phyloP scores from a whole-genome alignment of 2,113 vertebrate genomes.

The Vimba vimba region DNA sequence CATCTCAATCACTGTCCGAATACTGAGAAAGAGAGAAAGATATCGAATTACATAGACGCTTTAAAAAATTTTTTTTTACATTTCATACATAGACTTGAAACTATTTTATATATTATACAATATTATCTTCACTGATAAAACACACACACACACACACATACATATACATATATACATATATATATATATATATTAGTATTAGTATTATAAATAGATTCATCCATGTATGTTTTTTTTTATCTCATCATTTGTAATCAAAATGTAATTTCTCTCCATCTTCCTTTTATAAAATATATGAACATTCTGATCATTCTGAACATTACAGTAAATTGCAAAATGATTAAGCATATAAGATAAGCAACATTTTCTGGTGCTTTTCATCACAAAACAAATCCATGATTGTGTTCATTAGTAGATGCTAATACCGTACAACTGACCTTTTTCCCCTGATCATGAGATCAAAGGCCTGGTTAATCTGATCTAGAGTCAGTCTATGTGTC shows the following conservation, averaged over 20 bases:
- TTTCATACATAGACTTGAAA: neutral
- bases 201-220: too few species aligned
- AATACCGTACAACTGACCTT: slow-evolving; percentile 61
- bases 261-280: too few species aligned
- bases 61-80: neutral
- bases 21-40: slow-evolving; percentile 50
- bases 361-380: neutral
- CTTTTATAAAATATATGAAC: neutral
- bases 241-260: too few species aligned
- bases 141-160: too few species aligned
- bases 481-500: slow-evolving; percentile 74
- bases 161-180: too few species aligned
- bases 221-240: too few species aligned
- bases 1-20: slow-evolving; percentile 63
- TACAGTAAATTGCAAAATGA: neutral
- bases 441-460: slow-evolving; percentile 72
- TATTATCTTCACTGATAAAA: too few species aligned
- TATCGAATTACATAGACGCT: neutral
- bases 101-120: too few species aligned
- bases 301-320: neutral
- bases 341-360: neutral
- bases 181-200: too few species aligned
- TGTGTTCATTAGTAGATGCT: neutral
- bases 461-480: slow-evolving; percentile 78
- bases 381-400: neutral